Base-by-base conservation (phyloP, 1,140 invertebrate genomes). In the Asbolus verrucosus region DNA sequence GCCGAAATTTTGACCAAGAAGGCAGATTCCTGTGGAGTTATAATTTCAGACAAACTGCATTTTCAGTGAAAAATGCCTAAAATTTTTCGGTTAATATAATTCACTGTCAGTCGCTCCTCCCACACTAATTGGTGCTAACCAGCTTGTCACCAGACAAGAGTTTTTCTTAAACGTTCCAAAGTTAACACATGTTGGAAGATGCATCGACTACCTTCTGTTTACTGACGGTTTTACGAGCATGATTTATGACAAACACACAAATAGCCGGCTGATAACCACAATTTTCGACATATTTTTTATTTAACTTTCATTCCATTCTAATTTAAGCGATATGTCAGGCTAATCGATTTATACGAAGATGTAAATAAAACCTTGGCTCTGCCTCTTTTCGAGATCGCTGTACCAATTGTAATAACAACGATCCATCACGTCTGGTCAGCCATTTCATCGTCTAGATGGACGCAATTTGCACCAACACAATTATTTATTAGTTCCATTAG, bases 191-290 rank as follows among this genome's bases (percentile, higher is more conserved):
- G 67, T 41, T 69, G 24, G 41, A 63, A 69, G 73, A 74, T 74
- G 63, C 68, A 72, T 72, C 73, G 69, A 74, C 70, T 74, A 74
- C 73, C 70, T 74, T 69, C 62, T 74, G 70, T 66, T 72, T 71
- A 33, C 31, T 62, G 69, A 73, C 68, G 59, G 31, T 68, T 73
- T 73, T 73, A 73, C 65, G 68, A 70, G 63, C 69, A 24, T 70
- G 72, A 73, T 73, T 73, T 73, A 73, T 70, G 30, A 11, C 38
- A 33, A 54, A 65, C 19, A 39, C 43, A 66, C 63, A 71, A 73
- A 73, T 73, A 73, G 69, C 50, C 38, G 65, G 19, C 30, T 73
- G 62, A 59, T 67, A 70, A 70, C 68, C 69, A 67, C 65, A 67
- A 73, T 70, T 70, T 71, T 73, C 39, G 62, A 67, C 69, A 70